Percentiles rank a stretch among this genome's conserved stretches.
Evolutionary conservation across 2,888 invertebrate species (phyloP).

Genomic region (Calameuta idolon): DNA sequence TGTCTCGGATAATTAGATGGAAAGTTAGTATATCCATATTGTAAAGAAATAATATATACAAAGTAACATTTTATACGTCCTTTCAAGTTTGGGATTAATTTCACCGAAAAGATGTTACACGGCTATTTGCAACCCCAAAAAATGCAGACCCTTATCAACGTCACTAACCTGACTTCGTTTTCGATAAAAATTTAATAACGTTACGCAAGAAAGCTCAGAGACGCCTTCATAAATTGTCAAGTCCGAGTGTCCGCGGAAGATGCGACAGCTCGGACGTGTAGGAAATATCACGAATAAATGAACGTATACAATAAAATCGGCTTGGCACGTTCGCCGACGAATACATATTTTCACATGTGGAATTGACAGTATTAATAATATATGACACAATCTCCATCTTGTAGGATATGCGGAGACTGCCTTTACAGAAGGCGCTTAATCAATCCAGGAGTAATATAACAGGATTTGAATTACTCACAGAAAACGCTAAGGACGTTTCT

Average conservation of each 20-base stretch:
- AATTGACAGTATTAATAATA: background rate
- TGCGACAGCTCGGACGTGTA: background rate
- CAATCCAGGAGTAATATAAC: slow-evolving; percentile 53
- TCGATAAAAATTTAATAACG: background rate
- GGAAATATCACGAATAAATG: background rate
- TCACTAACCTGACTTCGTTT: background rate
- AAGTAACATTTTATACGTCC: background rate
- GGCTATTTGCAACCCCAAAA: background rate
- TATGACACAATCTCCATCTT: slow-evolving; percentile 8
- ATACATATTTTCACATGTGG: background rate
- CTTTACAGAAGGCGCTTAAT: slow-evolving; percentile 41
- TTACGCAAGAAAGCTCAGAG: background rate
- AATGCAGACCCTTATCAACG: background rate
- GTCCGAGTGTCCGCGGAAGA: background rate
- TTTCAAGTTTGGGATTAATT: background rate
- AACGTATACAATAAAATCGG: background rate
- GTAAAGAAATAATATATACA: background rate
- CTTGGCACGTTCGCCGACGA: background rate
- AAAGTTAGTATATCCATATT: too few species aligned
- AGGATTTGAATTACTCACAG: slow-evolving; percentile 47
- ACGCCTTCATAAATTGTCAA: background rate
- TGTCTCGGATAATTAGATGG: too few species aligned
- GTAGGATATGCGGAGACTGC: slow-evolving; percentile 48
- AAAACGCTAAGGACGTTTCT: slow-evolving; percentile 33
- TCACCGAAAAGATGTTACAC: background rate